These are phyloP conservation scores for Chiloscyllium punctatum DNA, from an alignment of 2,797 vertebrate genomes.

Conservation along the genomic window DNA sequence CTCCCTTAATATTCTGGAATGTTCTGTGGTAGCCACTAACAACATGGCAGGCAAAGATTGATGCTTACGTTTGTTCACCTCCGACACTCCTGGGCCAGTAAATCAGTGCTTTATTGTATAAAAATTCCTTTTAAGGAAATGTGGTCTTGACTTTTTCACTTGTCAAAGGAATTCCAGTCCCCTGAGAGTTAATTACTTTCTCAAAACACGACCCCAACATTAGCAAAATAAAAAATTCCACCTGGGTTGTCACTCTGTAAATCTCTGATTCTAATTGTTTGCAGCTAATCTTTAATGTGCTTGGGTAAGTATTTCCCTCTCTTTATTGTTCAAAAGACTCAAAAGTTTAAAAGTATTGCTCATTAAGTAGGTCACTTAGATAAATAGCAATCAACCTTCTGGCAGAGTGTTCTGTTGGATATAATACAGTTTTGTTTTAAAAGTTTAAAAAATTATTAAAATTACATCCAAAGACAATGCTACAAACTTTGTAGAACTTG, in stretches of 20 bases:
- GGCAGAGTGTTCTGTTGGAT: neutral
- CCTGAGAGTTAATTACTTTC: constrained; percentile 82
- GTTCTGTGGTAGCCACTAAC: constrained; percentile 21
- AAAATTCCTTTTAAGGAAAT: constrained; percentile 72
- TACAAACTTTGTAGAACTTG: neutral
- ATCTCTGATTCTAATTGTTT: constrained; percentile 77
- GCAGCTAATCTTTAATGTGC: constrained; percentile 57
- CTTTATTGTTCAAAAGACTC: constrained; percentile 18
- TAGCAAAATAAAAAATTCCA: constrained; percentile 71
- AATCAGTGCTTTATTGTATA: constrained; percentile 72
- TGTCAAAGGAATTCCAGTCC: constrained; percentile 69
- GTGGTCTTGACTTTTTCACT: constrained; percentile 72
- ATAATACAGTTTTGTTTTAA: neutral
- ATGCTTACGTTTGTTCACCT: constrained; percentile 29
- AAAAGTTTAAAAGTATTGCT: constrained; percentile 15
- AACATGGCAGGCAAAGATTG: constrained; percentile 15
- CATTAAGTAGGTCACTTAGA: neutral
- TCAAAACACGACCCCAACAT: constrained; percentile 73
- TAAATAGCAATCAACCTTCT: neutral
- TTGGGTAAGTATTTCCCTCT: constrained; percentile 9
- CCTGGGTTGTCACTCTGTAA: constrained; percentile 85
- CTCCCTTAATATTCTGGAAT: constrained; percentile 22
- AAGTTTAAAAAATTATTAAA: neutral
- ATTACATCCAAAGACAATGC: neutral
- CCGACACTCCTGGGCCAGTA: constrained; percentile 13